These are phyloP conservation scores for Paramisgurnus dabryanus DNA, from an alignment of 2,113 vertebrate species.

Conservation along the genomic window DNA sequence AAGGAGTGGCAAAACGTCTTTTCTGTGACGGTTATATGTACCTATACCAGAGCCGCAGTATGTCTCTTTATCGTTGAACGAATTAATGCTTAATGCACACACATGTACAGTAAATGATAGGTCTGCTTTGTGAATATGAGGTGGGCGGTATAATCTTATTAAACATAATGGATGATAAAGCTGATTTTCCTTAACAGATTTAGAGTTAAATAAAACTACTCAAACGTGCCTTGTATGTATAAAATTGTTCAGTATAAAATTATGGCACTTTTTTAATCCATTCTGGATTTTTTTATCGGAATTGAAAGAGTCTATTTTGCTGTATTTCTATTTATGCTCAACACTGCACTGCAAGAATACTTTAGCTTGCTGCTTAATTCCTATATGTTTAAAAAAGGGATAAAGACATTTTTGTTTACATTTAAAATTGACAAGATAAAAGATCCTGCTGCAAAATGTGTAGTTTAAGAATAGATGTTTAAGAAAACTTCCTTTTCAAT, in stretches of 20 bases:
- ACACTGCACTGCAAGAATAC: neutral
- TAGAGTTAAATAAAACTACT: neutral
- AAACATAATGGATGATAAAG: neutral
- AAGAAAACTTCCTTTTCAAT: too few species aligned
- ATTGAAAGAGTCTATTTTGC: neutral
- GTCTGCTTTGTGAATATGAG: neutral
- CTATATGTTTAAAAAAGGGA: neutral
- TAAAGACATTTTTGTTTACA: neutral
- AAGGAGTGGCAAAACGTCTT: constrained; percentile 86
- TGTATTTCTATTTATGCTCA: neutral
- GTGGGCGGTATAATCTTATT: neutral
- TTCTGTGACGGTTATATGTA: constrained; percentile 92
- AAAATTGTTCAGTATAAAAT: neutral
- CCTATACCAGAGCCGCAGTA: constrained; percentile 84
- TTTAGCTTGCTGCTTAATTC: constrained; percentile 12
- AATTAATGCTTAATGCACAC: neutral
- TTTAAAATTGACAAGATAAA: constrained; percentile 2
- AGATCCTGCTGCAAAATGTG: neutral
- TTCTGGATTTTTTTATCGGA: neutral
- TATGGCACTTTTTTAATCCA: too few species aligned
- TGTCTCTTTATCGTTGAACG: constrained; percentile 80
- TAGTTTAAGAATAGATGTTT: neutral
- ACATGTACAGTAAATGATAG: neutral
- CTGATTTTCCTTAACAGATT: neutral
- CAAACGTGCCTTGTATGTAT: constrained; percentile 9